phyloP scores from a whole-genome alignment of 2,797 vertebrate species.

The Nasua narica region DNA sequence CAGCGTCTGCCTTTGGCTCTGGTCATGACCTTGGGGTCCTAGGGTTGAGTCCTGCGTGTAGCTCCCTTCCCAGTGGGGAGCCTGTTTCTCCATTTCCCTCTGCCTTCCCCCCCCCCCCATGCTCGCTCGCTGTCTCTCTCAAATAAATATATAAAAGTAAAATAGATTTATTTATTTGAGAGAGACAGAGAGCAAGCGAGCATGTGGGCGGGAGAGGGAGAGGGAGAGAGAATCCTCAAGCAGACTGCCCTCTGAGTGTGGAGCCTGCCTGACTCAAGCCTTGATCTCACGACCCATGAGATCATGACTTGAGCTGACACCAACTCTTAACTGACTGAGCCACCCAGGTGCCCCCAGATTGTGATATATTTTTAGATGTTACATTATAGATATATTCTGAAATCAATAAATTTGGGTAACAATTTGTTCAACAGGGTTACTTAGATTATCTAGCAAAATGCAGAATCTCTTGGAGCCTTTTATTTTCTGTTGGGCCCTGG shows the following conservation, averaged over 20 bases:
- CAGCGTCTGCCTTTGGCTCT: not conserved
- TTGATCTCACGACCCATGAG: not conserved
- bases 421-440: conserved; percentile 14
- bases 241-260: not conserved
- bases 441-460: conserved; percentile 22
- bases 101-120: not conserved
- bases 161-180: not conserved
- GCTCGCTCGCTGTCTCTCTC: not conserved
- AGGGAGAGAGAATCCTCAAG: not conserved
- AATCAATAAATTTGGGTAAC: not conserved
- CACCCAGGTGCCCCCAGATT: not conserved
- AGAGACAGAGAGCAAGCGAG: not conserved
- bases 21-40: not conserved
- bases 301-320: not conserved
- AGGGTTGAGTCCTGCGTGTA: not conserved
- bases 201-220: not conserved
- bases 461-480: conserved; percentile 8
- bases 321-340: not conserved
- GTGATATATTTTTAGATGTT: not conserved
- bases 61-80: not conserved
- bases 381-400: not conserved
- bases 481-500: not conserved
- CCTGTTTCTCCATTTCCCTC: not conserved
- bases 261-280: not conserved
- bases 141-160: not conserved